These are phyloP conservation scores for Tiliqua scincoides DNA, from an alignment of 2,113 vertebrate genomes.

Conservation along the genomic window DNA sequence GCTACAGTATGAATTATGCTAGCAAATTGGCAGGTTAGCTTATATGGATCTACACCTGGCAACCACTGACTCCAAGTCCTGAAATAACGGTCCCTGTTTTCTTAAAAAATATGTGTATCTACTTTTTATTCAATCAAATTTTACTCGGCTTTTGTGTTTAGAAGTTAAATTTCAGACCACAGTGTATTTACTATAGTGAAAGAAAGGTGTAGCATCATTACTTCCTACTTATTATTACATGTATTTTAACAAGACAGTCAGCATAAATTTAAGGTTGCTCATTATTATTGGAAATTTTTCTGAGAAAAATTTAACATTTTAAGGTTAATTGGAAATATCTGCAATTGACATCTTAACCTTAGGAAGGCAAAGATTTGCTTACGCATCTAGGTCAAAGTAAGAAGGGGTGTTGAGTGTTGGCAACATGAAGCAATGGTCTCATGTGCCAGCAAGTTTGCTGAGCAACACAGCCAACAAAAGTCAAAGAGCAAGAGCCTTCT, in stretches of 20 bases:
- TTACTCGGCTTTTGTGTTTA: background rate
- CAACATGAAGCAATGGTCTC: background rate
- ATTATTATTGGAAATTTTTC: background rate
- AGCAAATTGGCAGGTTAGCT: background rate
- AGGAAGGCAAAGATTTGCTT: slow-evolving; percentile 1
- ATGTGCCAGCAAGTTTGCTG: background rate
- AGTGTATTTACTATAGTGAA: slow-evolving; percentile 1
- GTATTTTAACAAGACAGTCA: background rate
- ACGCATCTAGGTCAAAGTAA: background rate
- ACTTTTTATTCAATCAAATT: background rate
- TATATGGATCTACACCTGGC: background rate
- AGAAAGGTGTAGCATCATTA: background rate
- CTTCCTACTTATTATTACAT: background rate
- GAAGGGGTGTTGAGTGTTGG: background rate
- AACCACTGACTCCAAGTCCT: background rate
- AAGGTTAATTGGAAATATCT: background rate
- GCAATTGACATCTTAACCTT: background rate
- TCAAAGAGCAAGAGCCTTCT: background rate
- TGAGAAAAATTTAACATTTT: background rate
- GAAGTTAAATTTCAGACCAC: background rate
- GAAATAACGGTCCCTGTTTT: background rate
- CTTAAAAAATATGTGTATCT: slow-evolving; percentile 5
- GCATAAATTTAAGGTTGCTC: background rate
- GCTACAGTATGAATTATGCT: rapidly evolving
- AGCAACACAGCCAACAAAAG: slow-evolving; percentile 43